A percentile compares a stretch with the other conserved stretches of the same genome.
Evolutionary conservation across 2,888 invertebrate species (phyloP).

Genomic region (Phyllotreta cruciferae): DNA sequence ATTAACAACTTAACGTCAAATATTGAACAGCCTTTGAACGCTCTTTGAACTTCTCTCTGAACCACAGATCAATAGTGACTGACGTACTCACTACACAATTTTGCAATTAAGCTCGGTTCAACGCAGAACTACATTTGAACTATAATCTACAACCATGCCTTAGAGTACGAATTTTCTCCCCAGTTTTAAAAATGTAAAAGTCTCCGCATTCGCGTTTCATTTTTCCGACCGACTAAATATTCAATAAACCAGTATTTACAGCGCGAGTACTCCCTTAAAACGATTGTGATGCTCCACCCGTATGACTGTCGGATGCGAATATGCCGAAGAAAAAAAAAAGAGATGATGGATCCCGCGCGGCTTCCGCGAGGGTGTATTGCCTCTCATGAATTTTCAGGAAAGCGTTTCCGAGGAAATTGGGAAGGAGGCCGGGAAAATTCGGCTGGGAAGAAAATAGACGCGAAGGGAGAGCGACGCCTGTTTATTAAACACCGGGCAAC

Average conservation of each 20-base stretch:
- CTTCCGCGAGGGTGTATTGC: background rate
- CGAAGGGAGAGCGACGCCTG: background rate
- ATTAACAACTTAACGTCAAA: no score
- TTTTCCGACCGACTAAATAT: no score
- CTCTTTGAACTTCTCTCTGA: no score
- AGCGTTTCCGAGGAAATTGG: constrained; percentile 2
- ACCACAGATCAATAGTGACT: no score
- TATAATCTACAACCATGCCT: no score
- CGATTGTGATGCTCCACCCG: background rate
- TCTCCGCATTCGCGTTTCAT: no score
- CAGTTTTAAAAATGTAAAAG: no score
- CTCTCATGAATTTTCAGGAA: constrained; percentile 14
- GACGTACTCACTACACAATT: no score
- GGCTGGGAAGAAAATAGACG: constrained; percentile 11
- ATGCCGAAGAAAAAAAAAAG: background rate
- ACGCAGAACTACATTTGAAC: no score
- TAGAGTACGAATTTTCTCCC: no score
- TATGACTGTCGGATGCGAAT: background rate
- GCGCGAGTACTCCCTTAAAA: background rate
- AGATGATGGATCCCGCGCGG: background rate
- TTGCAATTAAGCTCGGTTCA: no score
- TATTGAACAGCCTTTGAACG: no score
- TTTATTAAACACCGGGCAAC: constrained; percentile 10
- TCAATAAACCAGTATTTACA: background rate
- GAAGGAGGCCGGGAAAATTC: constrained; percentile 7